Percentiles rank a stretch among this genome's conserved stretches.
Conservation (phyloP, 2,888 invertebrate genomes). For the Opisthograptis luteolata region DNA sequence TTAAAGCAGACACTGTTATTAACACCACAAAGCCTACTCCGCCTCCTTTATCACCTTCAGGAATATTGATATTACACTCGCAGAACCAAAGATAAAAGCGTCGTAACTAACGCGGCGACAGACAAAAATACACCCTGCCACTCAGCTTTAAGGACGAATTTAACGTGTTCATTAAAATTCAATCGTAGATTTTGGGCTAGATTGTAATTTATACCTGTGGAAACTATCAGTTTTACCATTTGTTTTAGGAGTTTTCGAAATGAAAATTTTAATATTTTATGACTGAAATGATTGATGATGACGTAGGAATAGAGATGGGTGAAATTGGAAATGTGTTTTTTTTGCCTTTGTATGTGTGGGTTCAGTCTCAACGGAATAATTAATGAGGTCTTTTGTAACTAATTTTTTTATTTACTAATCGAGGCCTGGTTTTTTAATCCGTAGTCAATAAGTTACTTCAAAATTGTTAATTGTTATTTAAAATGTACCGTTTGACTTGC, state of each 20-base stretch:
- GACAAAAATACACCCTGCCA: neutral
- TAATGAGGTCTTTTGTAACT: no score
- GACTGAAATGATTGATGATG: constrained; percentile 4
- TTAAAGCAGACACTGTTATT: neutral
- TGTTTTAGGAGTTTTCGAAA: constrained; percentile 6
- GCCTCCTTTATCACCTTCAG: constrained; percentile 15
- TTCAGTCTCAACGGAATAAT: no score
- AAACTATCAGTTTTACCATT: constrained; percentile 13
- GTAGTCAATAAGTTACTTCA: no score
- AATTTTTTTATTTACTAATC: no score
- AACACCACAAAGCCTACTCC: neutral
- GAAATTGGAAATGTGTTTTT: no score
- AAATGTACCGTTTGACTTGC: no score
- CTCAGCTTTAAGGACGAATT: neutral
- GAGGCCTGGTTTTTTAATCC: no score
- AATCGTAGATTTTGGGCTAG: constrained; percentile 14
- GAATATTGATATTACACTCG: constrained; percentile 22
- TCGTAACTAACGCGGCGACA: neutral
- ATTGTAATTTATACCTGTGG: constrained; percentile 22
- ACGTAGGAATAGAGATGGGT: no score
- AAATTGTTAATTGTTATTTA: no score
- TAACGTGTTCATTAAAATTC: constrained; percentile 9
- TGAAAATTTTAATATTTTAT: constrained; percentile 10
- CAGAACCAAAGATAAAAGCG: constrained; percentile 15
- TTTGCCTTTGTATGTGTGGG: no score